A percentile compares a stretch with the other conserved stretches of the same genome.
These are phyloP conservation scores for Saccostrea glomerata DNA, from an alignment of 1,140 invertebrate species.

Conservation along the genomic window DNA sequence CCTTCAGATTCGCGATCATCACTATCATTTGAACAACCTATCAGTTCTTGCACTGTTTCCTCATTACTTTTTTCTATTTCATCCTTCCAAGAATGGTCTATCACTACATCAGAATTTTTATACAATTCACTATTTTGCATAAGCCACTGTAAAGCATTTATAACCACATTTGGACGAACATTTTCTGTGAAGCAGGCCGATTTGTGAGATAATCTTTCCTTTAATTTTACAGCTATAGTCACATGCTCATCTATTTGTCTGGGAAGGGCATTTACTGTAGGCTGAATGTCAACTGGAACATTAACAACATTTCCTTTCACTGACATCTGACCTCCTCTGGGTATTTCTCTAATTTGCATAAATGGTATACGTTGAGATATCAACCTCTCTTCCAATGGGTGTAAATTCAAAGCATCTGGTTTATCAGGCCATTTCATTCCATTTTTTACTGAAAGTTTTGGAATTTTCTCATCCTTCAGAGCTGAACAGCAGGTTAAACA, in stretches of 20 bases:
- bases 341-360: slow-evolving; percentile 43
- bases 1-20: slow-evolving; percentile 15
- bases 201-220: slow-evolving; percentile 33
- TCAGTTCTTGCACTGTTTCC: slow-evolving; percentile 5
- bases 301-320: slow-evolving; percentile 30
- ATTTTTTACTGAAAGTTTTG: not conserved
- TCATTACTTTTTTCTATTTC: not conserved
- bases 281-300: slow-evolving; percentile 44
- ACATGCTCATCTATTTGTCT: slow-evolving; percentile 45
- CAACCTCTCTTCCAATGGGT: slow-evolving; percentile 57
- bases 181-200: slow-evolving; percentile 9
- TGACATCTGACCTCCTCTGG: slow-evolving; percentile 31
- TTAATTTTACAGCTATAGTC: slow-evolving; percentile 10
- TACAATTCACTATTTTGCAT: slow-evolving; percentile 38
- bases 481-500: slow-evolving; percentile 20
- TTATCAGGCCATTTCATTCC: slow-evolving; percentile 50
- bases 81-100: slow-evolving; percentile 30
- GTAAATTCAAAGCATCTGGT: slow-evolving; percentile 55
- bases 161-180: slow-evolving; percentile 21
- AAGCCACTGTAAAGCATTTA: slow-evolving; percentile 32
- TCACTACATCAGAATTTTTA: slow-evolving; percentile 33
- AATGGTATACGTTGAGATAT: slow-evolving; percentile 53
- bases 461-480: slow-evolving; percentile 34
- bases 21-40: not conserved
- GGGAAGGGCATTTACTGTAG: slow-evolving; percentile 51